A percentile compares a stretch with the other conserved stretches of the same genome.
These are phyloP conservation scores for Nothocercus nigrocapillus DNA, from an alignment of 2,113 vertebrate species.

Conservation along the genomic window DNA sequence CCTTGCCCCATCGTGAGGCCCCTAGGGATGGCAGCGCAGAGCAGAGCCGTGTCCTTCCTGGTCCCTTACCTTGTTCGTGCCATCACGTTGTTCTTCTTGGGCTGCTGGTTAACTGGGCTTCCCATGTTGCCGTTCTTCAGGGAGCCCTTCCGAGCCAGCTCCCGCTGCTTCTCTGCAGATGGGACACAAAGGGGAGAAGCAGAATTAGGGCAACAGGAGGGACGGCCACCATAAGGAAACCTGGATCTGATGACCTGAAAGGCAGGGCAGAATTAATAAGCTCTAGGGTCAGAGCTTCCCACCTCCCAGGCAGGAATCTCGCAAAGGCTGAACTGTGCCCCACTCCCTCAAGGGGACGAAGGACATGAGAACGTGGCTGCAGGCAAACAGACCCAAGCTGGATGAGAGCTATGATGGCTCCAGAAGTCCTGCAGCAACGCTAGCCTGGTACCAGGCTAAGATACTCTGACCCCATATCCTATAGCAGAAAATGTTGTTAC, in stretches of 20 bases:
- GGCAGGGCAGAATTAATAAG: background rate
- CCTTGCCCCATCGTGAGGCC: background rate
- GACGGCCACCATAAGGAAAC: background rate
- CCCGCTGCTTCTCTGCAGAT: constrained; percentile 94
- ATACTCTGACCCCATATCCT: background rate
- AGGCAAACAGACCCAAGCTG: background rate
- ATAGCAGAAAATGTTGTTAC: background rate
- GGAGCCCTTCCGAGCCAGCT: constrained; percentile 93
- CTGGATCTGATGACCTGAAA: background rate
- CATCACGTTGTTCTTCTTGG: constrained; percentile 99
- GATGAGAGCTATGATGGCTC: background rate
- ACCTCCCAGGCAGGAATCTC: background rate
- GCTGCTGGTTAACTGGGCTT: constrained; percentile 97
- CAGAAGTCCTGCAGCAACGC: background rate
- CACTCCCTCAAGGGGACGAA: background rate
- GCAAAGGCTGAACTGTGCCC: background rate
- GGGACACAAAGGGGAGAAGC: constrained; percentile 56
- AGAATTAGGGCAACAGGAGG: constrained; percentile 26
- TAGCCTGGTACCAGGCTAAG: background rate
- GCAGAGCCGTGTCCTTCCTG: background rate
- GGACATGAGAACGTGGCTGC: background rate
- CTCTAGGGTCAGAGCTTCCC: background rate
- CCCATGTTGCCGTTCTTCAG: constrained; percentile 92
- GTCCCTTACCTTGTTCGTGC: constrained; percentile 91
- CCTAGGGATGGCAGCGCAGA: background rate